Evolutionary conservation across 2,113 vertebrate genomes (phyloP).

Genomic region (Phrynosoma blainvillii): DNA sequence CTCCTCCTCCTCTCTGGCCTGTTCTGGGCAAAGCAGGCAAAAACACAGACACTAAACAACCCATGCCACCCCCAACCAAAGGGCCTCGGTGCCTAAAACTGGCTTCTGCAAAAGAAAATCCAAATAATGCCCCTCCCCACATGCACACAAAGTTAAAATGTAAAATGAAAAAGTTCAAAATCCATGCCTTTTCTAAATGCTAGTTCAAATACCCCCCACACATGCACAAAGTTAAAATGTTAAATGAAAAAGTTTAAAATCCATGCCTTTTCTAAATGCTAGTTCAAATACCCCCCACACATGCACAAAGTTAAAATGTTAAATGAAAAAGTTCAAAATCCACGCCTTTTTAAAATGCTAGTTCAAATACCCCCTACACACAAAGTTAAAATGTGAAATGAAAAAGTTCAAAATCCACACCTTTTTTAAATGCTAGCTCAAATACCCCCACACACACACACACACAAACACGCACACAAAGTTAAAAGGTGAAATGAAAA

Average conservation of each 20-base stretch:
- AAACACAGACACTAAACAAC: background rate
- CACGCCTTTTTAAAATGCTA: no score
- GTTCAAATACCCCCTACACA: background rate
- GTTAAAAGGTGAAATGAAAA: background rate
- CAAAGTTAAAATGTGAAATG: background rate
- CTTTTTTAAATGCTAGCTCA: no score
- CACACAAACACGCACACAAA: no score
- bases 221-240: background rate
- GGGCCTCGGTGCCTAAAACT: background rate
- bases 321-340: no score
- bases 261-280: no score
- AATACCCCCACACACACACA: no score
- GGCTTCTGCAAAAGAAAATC: background rate
- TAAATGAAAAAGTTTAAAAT: no score
- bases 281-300: background rate
- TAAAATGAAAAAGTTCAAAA: background rate
- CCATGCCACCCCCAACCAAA: background rate
- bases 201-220: background rate
- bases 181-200: no score
- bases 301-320: background rate
- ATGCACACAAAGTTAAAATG: background rate
- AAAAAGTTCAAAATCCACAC: no score
- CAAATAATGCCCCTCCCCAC: background rate
- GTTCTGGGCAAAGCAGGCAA: background rate
- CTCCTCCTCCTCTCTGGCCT: background rate